Base-by-base conservation (phyloP, 2,888 invertebrate species). In the Rhamnusium bicolor region DNA sequence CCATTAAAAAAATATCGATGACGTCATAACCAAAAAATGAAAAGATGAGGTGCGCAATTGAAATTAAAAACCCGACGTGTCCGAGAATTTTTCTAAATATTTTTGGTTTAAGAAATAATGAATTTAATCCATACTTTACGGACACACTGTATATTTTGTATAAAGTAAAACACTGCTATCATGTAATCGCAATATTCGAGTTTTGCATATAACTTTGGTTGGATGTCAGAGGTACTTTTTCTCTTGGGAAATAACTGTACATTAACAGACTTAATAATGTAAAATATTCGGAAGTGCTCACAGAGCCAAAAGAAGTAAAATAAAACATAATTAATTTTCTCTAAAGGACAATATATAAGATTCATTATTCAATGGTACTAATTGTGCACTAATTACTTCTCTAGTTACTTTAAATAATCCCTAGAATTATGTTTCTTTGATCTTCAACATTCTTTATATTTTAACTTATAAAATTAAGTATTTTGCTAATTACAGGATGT, bases 341-440 rank as follows among this genome's bases (percentile, higher is more conserved):
- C 10, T 5, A 51, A 16, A 19, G 51, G 18, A 51, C 18, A 51
- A 51, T 51, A 16, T 10, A 19, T 18, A 19, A 19, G 51, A 51
- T 51, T 51, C 18, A 51, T 51, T 51, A 51, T 18, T 16, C 51
- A 51, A 51, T 18, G 10, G 19, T 7, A 8, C 3, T 51, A 51
- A 51, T 51, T 16, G 51, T 51, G 16, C 51, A 2, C 51, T 51
- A 51, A 51, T 51, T 51, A 51, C 10, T 51, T 18, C 51, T 51
- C 51, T 19, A 51, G 18, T 16, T 51, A 51, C 51, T 51, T 51
- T 51, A 16, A 16, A 51, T 51, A 51, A 51, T 51, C 51, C 51
- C 5, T 10, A 19, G 51, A 51, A 18, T 51, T 40, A 40, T n/a
- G 40, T 40, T 40, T 12, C 40, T 40, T 40, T 40, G 40, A 40